phyloP scores from a whole-genome alignment of 2,888 invertebrate species.

The Oligia fasciuncula region DNA sequence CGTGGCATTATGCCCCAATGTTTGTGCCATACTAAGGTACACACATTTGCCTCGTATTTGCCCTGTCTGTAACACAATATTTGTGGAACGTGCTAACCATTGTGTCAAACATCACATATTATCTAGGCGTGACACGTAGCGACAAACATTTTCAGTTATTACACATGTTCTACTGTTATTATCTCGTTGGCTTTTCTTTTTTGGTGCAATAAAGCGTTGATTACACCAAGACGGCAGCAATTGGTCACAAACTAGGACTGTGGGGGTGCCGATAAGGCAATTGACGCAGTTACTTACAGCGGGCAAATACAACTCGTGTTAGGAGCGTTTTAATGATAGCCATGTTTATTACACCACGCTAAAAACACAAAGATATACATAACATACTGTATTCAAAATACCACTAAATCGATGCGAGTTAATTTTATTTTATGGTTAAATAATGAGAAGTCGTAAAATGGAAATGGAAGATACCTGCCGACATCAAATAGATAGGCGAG shows the following conservation, averaged over 20 bases:
- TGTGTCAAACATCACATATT: constrained; percentile 87
- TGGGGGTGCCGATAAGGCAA: constrained; percentile 82
- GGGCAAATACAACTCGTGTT: constrained; percentile 61
- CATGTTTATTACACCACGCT: constrained; percentile 53
- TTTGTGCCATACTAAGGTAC: constrained; percentile 78
- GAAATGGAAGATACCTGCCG: constrained; percentile 50
- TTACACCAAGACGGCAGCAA: constrained; percentile 81
- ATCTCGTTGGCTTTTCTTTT: constrained; percentile 84
- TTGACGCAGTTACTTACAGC: constrained; percentile 68
- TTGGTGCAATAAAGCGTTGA: constrained; percentile 87
- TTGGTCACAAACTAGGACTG: constrained; percentile 80
- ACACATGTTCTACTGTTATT: constrained; percentile 83
- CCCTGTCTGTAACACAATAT: constrained; percentile 87
- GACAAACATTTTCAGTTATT: constrained; percentile 84
- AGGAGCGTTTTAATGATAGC: constrained; percentile 57
- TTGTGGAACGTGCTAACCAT: constrained; percentile 88
- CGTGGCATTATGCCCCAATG: constrained; percentile 81
- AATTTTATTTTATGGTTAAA: constrained; percentile 65
- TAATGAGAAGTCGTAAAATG: constrained; percentile 66
- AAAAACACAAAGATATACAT: constrained; percentile 59
- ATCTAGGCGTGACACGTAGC: constrained; percentile 87
- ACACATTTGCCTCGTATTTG: constrained; percentile 85
- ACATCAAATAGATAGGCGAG: constrained; percentile 50
- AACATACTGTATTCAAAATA: constrained; percentile 49
- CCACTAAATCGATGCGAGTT: constrained; percentile 59